Evolutionary conservation across 2,888 invertebrate species (phyloP).

Genomic region (Chirona hameri): DNA sequence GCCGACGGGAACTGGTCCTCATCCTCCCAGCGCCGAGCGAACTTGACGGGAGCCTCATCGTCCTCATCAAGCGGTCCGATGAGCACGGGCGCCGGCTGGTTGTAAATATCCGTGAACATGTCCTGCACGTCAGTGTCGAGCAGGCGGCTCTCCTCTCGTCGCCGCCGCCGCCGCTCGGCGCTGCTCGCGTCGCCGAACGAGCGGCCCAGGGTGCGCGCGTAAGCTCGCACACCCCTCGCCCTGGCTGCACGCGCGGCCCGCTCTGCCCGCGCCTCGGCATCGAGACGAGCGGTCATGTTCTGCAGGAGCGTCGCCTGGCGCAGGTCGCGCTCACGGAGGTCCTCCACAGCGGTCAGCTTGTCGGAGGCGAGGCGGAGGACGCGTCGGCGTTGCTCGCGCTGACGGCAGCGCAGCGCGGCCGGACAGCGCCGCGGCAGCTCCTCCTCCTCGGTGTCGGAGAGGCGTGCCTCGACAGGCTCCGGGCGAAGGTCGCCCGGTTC

Average conservation of each 20-base stretch:
- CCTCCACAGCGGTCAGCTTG: constrained; percentile 4
- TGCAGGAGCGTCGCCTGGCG: constrained; percentile 6
- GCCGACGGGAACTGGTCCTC: not conserved
- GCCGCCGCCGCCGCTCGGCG: not conserved
- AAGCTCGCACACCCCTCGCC: not conserved
- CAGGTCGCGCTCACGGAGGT: not conserved
- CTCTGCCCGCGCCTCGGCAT: constrained; percentile 4
- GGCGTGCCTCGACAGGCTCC: not conserved
- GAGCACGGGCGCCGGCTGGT: constrained; percentile 12
- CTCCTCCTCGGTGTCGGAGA: not conserved
- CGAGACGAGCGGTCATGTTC: constrained; percentile 8
- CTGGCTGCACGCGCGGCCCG: not conserved
- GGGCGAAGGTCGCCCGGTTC: not conserved
- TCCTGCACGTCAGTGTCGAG: not conserved
- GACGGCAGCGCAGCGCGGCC: not conserved
- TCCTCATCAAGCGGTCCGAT: constrained; percentile 12
- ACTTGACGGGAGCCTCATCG: not conserved
- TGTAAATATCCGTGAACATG: constrained; percentile 23
- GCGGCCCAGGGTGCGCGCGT: constrained; percentile 14
- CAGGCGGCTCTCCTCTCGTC: not conserved
- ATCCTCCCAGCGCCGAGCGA: not conserved
- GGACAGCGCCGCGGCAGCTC: not conserved
- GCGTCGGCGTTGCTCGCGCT: constrained; percentile 12
- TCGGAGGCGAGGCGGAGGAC: constrained; percentile 8
- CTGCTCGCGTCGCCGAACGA: not conserved